Evolutionary conservation across 2,113 vertebrate species (phyloP), one percentile per base, ranked within the genome.

Genomic region (Thalassoma bifasciatum): DNA sequence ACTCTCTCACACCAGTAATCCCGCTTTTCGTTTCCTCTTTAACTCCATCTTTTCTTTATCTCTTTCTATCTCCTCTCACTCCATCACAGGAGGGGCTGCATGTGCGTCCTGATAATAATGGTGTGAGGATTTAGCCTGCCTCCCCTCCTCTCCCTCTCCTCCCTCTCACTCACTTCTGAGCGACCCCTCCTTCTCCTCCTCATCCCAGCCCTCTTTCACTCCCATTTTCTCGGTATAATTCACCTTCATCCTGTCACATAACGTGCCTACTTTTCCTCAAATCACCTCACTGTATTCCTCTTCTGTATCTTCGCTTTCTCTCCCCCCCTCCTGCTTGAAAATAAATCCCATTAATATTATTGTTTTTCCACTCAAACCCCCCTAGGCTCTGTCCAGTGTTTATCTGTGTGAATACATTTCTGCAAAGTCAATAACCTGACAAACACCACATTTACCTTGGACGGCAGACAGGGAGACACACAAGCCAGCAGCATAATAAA

Each of bases 51-150:
- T 86, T 75, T 72, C 76, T 84, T 78, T 74, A 75, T 79, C 85
- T 66, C 70, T 67, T 70, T 77, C 81, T 74, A 72, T 83, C 82
- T 86, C 67, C 77, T 79, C 77, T 80, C 81, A 76, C 89, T 88
- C 81, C 79, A 72, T 87, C 86, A 88, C 81, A 88, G 89, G 85
- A 92, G 79, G 73, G 85, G 84, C 85, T 86, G 88, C 81, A 75
- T 91, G 86, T 88, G 90, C 81, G 86, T 81, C 79, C 75, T 56
- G 84, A 68, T 87, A 71, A 89, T 87, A 85, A 89, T 77, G 82
- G 86, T 84, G 75, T 75, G 75, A 89, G 84, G 89, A 88, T 92
- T 90, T 89, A 89, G 84, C 66, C 75, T 76, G 71, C 75, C 78
- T 86, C 69, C 71, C 73, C 83, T 70, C 81, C 75, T 69, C 79